Evolutionary conservation across 2,888 invertebrate species (phyloP).

Genomic region (Caenorhabditis plicata): DNA sequence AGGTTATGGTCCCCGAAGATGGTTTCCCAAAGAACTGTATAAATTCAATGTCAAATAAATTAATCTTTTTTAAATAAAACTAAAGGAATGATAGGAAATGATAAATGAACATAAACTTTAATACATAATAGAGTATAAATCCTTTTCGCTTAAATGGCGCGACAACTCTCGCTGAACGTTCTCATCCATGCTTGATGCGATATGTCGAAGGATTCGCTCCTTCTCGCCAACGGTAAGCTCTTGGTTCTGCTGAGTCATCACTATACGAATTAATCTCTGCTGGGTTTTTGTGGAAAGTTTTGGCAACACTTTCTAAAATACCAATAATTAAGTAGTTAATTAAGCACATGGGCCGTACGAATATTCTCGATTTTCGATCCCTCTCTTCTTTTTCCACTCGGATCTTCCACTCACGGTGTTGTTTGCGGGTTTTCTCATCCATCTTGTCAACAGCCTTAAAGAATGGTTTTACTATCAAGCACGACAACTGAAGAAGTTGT

Average conservation of each 20-base stretch:
- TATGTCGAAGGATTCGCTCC: slow-evolving; percentile 27
- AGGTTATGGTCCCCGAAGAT: too few relatives aligned
- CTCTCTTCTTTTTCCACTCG: slow-evolving; percentile 23
- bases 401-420: slow-evolving; percentile 29
- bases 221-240: slow-evolving; percentile 25
- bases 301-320: slow-evolving; percentile 21
- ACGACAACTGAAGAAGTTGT: too few relatives aligned
- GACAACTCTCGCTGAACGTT: slow-evolving; percentile 17
- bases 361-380: slow-evolving; percentile 22
- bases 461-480: too few relatives aligned
- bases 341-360: too few relatives aligned
- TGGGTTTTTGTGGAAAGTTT: slow-evolving; percentile 27
- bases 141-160: slow-evolving; percentile 16
- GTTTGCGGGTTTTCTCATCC: slow-evolving; percentile 16
- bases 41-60: too few relatives aligned
- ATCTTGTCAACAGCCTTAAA: slow-evolving; percentile 22
- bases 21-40: too few relatives aligned
- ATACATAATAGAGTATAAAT: slow-evolving; percentile 26
- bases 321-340: neutral
- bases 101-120: slow-evolving; percentile 1
- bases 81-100: neutral
- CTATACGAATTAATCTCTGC: slow-evolving; percentile 30
- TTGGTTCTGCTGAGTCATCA: slow-evolving; percentile 34
- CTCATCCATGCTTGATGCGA: slow-evolving; percentile 22
- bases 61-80: neutral